Conservation (phyloP, 2,888 invertebrate species). For the Drosophila prolongata region DNA sequence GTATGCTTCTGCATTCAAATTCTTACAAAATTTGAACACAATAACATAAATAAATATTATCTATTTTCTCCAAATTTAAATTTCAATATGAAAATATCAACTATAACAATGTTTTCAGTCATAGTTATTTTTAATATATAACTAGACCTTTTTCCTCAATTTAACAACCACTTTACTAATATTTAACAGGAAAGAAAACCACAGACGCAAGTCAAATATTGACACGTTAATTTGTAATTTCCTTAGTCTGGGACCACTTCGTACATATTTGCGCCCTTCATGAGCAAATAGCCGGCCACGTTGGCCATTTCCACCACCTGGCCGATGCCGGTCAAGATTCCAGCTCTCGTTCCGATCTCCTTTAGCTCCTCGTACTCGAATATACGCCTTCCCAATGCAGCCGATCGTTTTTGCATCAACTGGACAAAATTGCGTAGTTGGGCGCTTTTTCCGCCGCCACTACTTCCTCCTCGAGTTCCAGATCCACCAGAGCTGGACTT, state of each 20-base stretch:
- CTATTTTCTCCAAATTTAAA: not conserved
- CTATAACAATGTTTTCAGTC: not conserved
- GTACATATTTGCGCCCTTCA: conserved; percentile 91
- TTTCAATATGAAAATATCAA: not conserved
- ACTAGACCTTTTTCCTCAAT: not conserved
- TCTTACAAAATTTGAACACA: not conserved
- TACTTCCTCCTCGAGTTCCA: conserved; percentile 80
- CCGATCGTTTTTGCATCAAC: conserved; percentile 88
- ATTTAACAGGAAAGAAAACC: conserved; percentile 4
- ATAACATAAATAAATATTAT: too few relatives aligned
- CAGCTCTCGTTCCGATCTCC: conserved; percentile 88
- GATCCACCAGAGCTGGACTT: conserved; percentile 54
- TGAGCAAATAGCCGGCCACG: conserved; percentile 92
- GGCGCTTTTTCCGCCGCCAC: conserved; percentile 85
- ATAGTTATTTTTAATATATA: not conserved
- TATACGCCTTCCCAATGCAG: conserved; percentile 88
- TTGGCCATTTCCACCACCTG: conserved; percentile 92
- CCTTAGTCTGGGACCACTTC: conserved; percentile 86
- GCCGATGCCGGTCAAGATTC: conserved; percentile 86
- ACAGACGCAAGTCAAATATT: conserved; percentile 46
- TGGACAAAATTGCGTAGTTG: conserved; percentile 90
- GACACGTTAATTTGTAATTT: conserved; percentile 24
- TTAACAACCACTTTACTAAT: conserved; percentile 12
- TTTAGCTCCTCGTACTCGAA: conserved; percentile 92
- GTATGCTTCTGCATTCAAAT: conserved; percentile 9